phyloP scores from a whole-genome alignment of 2,797 vertebrate species.

The Ptychobarbus kaznakovi region DNA sequence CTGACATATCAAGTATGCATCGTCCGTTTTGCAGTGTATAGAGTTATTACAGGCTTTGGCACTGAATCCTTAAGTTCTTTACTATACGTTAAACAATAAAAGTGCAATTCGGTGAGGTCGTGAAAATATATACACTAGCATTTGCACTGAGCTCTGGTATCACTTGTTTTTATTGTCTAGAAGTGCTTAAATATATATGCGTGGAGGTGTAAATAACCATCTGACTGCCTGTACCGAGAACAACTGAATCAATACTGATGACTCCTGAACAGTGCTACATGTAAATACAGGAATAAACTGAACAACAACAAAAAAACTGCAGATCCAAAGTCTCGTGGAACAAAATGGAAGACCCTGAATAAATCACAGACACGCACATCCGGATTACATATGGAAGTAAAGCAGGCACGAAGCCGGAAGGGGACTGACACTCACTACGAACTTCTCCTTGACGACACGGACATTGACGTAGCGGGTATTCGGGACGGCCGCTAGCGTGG shows the following conservation, averaged over 20 bases:
- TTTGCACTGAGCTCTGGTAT: constrained; percentile 38
- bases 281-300: constrained; percentile 38
- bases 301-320: constrained; percentile 1
- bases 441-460: constrained; percentile 78
- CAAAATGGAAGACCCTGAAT: constrained; percentile 64
- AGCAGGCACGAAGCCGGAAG: constrained; percentile 51
- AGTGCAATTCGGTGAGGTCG: constrained; percentile 60
- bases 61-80: constrained; percentile 62
- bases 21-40: constrained; percentile 32
- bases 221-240: constrained; percentile 51
- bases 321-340: constrained; percentile 50
- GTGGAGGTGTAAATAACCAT: constrained; percentile 48
- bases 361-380: constrained; percentile 53
- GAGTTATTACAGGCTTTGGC: constrained; percentile 68
- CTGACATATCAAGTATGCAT: constrained; percentile 58
- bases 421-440: constrained; percentile 81
- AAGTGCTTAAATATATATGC: constrained; percentile 51
- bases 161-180: constrained; percentile 12
- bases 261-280: constrained; percentile 58
- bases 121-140: constrained; percentile 48
- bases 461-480: constrained; percentile 34
- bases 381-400: constrained; percentile 54
- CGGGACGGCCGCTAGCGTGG: constrained; percentile 81
- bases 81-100: constrained; percentile 46
- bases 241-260: constrained; percentile 60